phyloP scores from a whole-genome alignment of 2,113 vertebrate genomes.

The Campylomormyrus numenius region DNA sequence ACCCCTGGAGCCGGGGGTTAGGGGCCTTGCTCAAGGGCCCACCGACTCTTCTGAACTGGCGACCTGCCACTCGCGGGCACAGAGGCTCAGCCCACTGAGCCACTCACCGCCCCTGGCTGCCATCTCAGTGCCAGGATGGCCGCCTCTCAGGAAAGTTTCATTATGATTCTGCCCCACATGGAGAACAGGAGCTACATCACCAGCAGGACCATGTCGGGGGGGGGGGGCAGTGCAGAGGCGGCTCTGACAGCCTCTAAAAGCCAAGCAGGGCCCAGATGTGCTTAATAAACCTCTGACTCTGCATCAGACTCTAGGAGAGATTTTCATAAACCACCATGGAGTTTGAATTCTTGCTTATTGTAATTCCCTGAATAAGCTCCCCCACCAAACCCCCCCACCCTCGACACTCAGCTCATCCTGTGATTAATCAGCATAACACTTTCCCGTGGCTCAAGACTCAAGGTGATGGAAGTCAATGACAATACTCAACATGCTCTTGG shows the following conservation, averaged over 20 bases:
- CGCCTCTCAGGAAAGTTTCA: background rate
- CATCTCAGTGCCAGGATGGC: background rate
- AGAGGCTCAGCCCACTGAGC: background rate
- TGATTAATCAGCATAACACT: background rate
- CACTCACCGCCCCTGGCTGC: background rate
- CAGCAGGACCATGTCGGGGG: background rate
- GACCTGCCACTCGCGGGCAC: background rate
- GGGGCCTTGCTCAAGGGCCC: no score
- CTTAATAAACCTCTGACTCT: background rate
- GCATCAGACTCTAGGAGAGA: background rate
- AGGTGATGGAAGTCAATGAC: background rate
- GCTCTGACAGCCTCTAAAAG: background rate
- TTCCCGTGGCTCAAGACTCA: background rate
- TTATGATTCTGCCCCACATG: background rate
- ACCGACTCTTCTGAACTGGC: background rate
- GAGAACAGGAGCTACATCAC: background rate
- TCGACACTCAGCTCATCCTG: background rate
- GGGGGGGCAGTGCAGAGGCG: background rate
- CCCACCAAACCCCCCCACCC: background rate
- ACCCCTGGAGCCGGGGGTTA: no score
- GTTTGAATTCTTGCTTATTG: background rate
- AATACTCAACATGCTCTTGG: background rate
- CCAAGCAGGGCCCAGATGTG: background rate
- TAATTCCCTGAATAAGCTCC: background rate
- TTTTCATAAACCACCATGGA: background rate